These are phyloP conservation scores for Cairina moschata DNA, from an alignment of 2,113 vertebrate genomes.

Conservation along the genomic window DNA sequence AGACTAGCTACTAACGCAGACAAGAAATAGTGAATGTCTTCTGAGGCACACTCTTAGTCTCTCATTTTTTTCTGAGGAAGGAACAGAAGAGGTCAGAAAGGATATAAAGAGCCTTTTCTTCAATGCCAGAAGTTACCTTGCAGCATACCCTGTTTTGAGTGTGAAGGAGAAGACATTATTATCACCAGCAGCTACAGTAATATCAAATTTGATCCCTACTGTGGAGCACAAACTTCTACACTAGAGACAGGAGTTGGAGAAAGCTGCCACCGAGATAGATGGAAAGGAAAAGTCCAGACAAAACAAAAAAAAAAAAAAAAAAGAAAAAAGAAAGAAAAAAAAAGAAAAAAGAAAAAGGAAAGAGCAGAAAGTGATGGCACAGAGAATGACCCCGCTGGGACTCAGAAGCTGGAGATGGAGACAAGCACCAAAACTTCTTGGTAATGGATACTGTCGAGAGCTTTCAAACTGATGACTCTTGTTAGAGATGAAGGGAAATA, in stretches of 20 bases:
- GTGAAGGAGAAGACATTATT: neutral
- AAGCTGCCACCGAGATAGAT: neutral
- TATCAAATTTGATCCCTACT: neutral
- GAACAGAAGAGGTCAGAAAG: neutral
- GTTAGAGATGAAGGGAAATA: neutral
- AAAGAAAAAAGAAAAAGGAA: neutral
- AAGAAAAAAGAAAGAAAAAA: no score
- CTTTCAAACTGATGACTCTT: neutral
- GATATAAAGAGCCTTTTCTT: neutral
- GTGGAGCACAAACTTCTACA: neutral
- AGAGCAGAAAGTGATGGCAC: neutral
- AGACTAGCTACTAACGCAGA: neutral
- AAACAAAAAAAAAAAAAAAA: no score
- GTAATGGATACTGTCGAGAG: neutral
- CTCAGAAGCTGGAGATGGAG: neutral
- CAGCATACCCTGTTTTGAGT: neutral
- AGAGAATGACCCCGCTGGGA: neutral
- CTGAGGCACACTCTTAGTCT: neutral
- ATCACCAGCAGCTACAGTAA: neutral
- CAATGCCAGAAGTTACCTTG: neutral
- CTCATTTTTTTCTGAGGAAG: neutral
- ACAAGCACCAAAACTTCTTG: neutral
- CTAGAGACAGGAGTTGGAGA: neutral
- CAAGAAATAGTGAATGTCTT: neutral
- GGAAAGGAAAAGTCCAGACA: neutral